Percentiles rank a stretch among this genome's conserved stretches.
Evolutionary conservation across 37 sponge, comb jelly and placozoan species (phyloP).

Genomic region (Corticium candelabrum): DNA sequence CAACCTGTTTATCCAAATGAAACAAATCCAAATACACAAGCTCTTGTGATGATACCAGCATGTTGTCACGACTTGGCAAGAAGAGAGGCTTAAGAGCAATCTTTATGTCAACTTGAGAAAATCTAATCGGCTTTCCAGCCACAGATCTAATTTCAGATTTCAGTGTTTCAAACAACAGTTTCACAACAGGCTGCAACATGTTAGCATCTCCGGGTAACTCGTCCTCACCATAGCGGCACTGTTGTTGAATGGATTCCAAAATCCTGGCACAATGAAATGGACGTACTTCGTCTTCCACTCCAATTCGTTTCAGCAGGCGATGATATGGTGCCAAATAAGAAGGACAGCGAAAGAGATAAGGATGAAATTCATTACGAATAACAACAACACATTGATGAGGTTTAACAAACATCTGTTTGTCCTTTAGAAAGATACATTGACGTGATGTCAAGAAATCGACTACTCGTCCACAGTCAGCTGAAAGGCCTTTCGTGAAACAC

Average conservation of each 20-base stretch:
- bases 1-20: not conserved
- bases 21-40: not conserved
- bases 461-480: no score
- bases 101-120: no score
- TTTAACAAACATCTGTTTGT: no score
- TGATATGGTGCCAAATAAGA: not conserved
- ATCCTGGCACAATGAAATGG: not conserved
- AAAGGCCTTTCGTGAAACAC: no score
- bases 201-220: no score
- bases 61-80: not conserved
- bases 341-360: not conserved
- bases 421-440: no score
- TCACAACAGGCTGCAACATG: no score
- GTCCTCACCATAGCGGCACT: no score
- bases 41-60: not conserved
- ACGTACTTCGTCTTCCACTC: not conserved
- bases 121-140: no score
- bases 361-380: not conserved
- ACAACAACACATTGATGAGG: no score
- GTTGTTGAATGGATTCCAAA: not conserved
- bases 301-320: not conserved
- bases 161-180: not conserved
- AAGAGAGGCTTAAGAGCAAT: not conserved
- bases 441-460: no score
- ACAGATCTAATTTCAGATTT: no score